Base-by-base conservation (phyloP, 2,888 invertebrate species). In the Smittia sp. region DNA sequence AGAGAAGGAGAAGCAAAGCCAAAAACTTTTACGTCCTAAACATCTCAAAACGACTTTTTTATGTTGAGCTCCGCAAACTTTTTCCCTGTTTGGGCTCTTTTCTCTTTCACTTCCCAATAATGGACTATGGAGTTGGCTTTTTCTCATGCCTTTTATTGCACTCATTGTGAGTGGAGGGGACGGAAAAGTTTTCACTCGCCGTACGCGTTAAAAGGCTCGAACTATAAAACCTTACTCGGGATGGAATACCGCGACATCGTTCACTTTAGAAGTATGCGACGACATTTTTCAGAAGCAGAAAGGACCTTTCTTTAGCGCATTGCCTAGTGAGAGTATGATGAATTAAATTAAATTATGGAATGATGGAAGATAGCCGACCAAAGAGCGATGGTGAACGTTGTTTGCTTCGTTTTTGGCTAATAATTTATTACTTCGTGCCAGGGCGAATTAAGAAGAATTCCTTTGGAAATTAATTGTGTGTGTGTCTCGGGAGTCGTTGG, bases 401-500 rank as follows among this genome's bases (percentile, higher is more conserved):
- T 18, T 46, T 13, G 18, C 52, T 46, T 46, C n/a, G 3, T 46
- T 46, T n/a, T 46, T n/a, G 7, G 52, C 52, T 11, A 27, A 63
- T 63, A 63, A 63, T 63, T 63, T 63, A 63, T 63, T 63, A 63
- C 25, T 24, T 25, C 63, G 25, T 63, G 25, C 52, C 52, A 46
- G 18, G n/a, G 52, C 52, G 18, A 15, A 46, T 46, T 46, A 46
- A 46, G 52, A 46, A 4, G 9, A 46, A 46, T 46, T 46, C 18
- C 18, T 46, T 46, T 15, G 2, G 20, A 58, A 58, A 58, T 58
- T 58, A 58, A 58, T 18, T 58, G 9, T 58, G 58, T 58, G 58
- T 58, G 58, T 58, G 58, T 58, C 15, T 46, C 18, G 58, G 7
- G 46, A 46, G 46, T 46, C 2, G 6, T 11, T 46, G n/a, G 15